Evolutionary conservation across 2,797 vertebrate genomes (phyloP), one percentile per base, ranked within the genome.

Genomic region (Cottoperca gobio): DNA sequence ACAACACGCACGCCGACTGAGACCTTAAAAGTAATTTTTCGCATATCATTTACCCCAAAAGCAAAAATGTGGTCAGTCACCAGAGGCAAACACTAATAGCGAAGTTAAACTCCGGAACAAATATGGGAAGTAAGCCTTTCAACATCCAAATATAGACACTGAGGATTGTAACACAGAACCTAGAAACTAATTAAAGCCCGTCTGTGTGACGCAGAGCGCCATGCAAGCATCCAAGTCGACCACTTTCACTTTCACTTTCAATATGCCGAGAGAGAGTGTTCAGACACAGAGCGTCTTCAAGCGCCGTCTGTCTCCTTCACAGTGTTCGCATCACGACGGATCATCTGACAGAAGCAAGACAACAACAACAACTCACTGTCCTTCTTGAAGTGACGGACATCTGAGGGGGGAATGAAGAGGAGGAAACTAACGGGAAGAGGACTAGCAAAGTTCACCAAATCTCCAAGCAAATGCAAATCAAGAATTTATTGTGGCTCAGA

Each of bases 151-250:
- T 88, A 83, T 89, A 90, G 87, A 88, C 75, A 83, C 54, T 73
- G 64, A 84, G 62, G 82, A 79, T 70, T 90, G 86, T 79, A 83
- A 87, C 74, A 68, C 39, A 49, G 82, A 89, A 82, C 71, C 70
- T 60, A 69, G 77, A 88, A 91, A 86, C 82, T 91, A 91, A 94
- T 93, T 92, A 91, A 87, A 83, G 76, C 81, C 83, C 21, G 59
- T 73, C 68, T 79, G 70, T 85, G 78, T 82, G 84, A 88, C 35
- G 59, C 78, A 72, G 37, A 65, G 79, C 46, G 63, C 72, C 55
- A 39, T 28, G 70, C 59, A 61, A 78, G 73, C 46, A 50, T 76
- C 64, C 69, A 37, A 85, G 70, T 88, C 70, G 82, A 67, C 75
- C 48, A 10, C 61, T 83, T 76, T 73, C 49, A 10, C 60, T 65